phyloP scores from a whole-genome alignment of 2,797 vertebrate genomes.

The Anguilla megastoma region DNA sequence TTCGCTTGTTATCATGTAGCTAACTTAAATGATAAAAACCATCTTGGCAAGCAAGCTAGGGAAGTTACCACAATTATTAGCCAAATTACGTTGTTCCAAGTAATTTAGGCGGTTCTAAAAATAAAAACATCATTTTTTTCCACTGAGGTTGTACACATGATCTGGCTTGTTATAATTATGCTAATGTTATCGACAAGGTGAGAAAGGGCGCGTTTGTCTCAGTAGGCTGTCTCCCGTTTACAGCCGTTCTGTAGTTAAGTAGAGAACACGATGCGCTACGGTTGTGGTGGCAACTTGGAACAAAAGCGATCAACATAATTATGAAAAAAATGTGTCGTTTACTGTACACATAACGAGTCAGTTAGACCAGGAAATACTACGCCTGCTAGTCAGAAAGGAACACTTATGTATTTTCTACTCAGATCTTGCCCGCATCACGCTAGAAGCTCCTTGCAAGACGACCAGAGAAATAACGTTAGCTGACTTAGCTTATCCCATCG shows the following conservation, averaged over 20 bases:
- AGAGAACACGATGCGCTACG: neutral
- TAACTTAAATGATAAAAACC: too few species aligned
- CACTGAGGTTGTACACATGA: neutral
- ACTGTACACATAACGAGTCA: neutral
- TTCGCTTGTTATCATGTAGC: too few species aligned
- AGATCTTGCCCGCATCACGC: neutral
- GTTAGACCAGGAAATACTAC: neutral
- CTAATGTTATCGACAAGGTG: neutral
- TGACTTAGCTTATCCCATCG: neutral
- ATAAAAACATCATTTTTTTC: neutral
- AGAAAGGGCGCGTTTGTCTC: slow-evolving; percentile 16
- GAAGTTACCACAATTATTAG: neutral
- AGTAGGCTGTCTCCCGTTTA: neutral
- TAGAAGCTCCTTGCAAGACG: neutral
- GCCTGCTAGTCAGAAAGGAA: neutral
- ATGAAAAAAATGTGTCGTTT: neutral
- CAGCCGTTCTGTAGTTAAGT: neutral
- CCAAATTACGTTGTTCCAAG: neutral
- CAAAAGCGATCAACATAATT: neutral
- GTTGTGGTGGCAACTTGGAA: neutral
- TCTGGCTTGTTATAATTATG: neutral
- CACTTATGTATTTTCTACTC: neutral
- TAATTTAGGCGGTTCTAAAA: neutral
- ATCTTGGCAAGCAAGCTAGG: neutral
- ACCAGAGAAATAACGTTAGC: neutral